Base-by-base conservation (phyloP, 2,888 invertebrate species). In the Cetonia aurata region DNA sequence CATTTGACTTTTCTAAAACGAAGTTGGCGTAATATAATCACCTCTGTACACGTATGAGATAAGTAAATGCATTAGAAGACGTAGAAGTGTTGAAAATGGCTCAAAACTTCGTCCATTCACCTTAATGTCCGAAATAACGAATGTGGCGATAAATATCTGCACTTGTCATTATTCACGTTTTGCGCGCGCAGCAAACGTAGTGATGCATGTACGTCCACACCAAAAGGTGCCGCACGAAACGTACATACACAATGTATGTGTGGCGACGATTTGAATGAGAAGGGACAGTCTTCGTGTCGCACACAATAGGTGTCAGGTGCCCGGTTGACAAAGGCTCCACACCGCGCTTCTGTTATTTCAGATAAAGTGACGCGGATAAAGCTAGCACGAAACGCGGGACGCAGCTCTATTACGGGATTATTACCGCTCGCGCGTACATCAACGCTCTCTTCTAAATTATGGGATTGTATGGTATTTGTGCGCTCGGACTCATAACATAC, bases 261-360 rank as follows among this genome's bases (percentile, higher is more conserved):
- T 57, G 15, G 19, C 37, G 37, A 37, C 37, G 37, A 10, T 37
- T 37, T 8, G 37, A 37, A 37, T 37, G 37, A 37, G 37, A 37
- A 6, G 37, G 4, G 10, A 3, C 37, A 37, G 37, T 52, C 42
- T 65, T 52, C 62, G 8, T 8, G 8, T 37, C 50, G 37, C 37
- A 37, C 37, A 65, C 73, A 69, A 71, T 69, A 62, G 72, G 48
- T 73, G 71, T 69, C 71, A 73, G 71, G 73, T 71, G 71, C 71
- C 37, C 50, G 62, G 17, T 48, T 41, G 50, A 65, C 62, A 65
- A 65, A 65, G 50, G 41, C 50, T 65, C 59, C 46, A 50, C 52
- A 31, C 19, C 6, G 62, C 50, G 62, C 62, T 50, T 33, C 62
- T 62, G 62, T 50, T 65, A 65, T 65, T 71, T 33, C 67, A 72